Evolutionary conservation across 2,888 invertebrate genomes (phyloP), one percentile per base, ranked within the genome.

Genomic region (Monochamus alternatus): DNA sequence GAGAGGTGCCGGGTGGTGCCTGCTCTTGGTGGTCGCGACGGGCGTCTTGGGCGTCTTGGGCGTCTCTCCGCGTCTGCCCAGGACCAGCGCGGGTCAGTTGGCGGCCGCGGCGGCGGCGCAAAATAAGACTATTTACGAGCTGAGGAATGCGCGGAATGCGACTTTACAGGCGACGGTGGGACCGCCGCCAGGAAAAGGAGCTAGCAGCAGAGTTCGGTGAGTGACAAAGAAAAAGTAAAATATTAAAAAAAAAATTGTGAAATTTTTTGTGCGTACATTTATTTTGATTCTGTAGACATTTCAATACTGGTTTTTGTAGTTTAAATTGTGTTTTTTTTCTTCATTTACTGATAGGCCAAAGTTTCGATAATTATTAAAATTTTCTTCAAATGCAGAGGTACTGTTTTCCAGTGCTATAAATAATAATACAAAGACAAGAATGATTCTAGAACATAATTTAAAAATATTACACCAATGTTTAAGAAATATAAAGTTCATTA

Each of bases 61-160:
- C 68, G 81, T 82, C 86, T 87, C 92, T 83, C 88, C 91, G 80
- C 89, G 92, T 63, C 87, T 92, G 77, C 91, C 93, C 69, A 89
- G 93, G 79, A 90, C 93, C 81, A 91, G 93, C 86, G 91, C 93
- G 81, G 91, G 89, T 81, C 91, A 92, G 84, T 86, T 91, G 80
- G 89, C 89, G 43, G 89, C 88, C 5, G 87, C 87, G 22, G 88
- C 88, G 22, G 88, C 87, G 60, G 88, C 88, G 5, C 88, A 88
- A 78, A 89, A 89, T 77, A 88, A 88, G 79, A 89, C 89, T 31
- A 83, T 86, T 55, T 77, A 86, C 38, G 86, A 88, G 79, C 81
- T 88, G 70, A 82, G 88, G 66, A 86, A 82, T 76, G 82, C 76
- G 14, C 59, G 75, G 62, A 79, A 78, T 66, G 55, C 66, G 62